Evolutionary conservation across 2,113 vertebrate species (phyloP), one percentile per base, ranked within the genome.

Genomic region (Zosterops hypoxanthus): DNA sequence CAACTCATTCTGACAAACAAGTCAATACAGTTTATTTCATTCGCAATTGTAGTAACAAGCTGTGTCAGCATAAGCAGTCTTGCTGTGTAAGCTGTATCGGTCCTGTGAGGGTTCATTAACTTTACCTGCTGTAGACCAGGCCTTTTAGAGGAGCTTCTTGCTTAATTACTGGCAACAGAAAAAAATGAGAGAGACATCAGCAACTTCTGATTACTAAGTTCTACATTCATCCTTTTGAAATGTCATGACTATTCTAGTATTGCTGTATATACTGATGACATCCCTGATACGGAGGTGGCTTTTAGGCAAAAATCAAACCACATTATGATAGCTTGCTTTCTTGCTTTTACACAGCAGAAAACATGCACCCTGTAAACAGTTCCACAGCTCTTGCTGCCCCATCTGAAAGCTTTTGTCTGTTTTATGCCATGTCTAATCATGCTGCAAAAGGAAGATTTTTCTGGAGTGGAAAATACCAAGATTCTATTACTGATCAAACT

Each of bases 11-110:
- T 84, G 81, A 60, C 72, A 84, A 93, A 92, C 23, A 77, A 65
- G 59, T 65, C 90, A 89, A 69, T 92, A 60, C 23, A 81, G 41
- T n/a, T 86, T 89, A 60, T 92, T 94, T 95, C 57, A 61, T 93
- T 81, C 12, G 42, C 86, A 46, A 59, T 50, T 77, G 46, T 44
- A 60, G n/a, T 61, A 92, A 73, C 57, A 91, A 86, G 64, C 77
- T 91, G 59, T 70, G 77, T 86, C 87, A 92, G 77, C 94, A 50
- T 53, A 63, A 49, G 9, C 33, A 73, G 46, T 34, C 64, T 57
- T 73, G 81, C 82, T 93, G 70, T 50, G 78, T 87, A 91, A 90
- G 56, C 81, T 89, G 3, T 63, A 23, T 66, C 29, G 66, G 33
- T 59, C 56, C 42, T 46, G 26, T 33, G 39, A 59, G 39, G 39